Conservation (phyloP, 1,140 invertebrate genomes). For the Ceratosolen solmsi region DNA sequence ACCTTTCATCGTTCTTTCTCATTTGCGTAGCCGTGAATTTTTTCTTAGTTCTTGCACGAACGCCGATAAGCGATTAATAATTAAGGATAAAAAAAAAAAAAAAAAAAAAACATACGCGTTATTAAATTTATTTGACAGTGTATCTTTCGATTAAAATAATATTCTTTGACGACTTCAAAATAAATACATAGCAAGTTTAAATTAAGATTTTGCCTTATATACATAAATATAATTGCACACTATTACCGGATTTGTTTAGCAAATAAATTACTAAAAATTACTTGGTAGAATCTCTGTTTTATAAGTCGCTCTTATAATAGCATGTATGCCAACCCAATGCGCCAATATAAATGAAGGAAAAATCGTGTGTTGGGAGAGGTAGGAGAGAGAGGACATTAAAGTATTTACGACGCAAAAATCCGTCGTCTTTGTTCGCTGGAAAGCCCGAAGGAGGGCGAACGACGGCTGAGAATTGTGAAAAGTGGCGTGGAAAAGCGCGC, state of each 20-base stretch:
- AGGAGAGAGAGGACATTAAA: not conserved
- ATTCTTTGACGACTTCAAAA: constrained; percentile 32
- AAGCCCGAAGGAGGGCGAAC: constrained; percentile 19
- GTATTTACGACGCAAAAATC: not conserved
- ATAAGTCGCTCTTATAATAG: not conserved
- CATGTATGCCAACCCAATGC: not conserved
- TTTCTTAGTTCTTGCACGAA: not conserved
- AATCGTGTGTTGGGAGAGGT: not conserved
- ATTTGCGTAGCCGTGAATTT: constrained; percentile 13
- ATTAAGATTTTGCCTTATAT: constrained; percentile 33
- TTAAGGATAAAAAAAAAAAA: too few species aligned
- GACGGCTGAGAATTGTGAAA: not conserved
- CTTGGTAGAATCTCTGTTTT: not conserved
- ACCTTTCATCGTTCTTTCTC: not conserved
- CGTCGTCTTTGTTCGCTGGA: not conserved
- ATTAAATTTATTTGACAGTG: too few species aligned
- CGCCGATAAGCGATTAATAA: not conserved
- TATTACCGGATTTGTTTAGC: not conserved
- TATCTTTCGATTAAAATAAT: too few species aligned
- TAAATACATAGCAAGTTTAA: constrained; percentile 12
- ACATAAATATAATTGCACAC: constrained; percentile 34
- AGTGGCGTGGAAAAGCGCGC: constrained; percentile 10
- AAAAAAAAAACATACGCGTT: too few species aligned
- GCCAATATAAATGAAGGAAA: too few species aligned
- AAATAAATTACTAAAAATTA: constrained; percentile 18